Evolutionary conservation across 1,140 invertebrate genomes (phyloP).

Genomic region (Zophobas morio): DNA sequence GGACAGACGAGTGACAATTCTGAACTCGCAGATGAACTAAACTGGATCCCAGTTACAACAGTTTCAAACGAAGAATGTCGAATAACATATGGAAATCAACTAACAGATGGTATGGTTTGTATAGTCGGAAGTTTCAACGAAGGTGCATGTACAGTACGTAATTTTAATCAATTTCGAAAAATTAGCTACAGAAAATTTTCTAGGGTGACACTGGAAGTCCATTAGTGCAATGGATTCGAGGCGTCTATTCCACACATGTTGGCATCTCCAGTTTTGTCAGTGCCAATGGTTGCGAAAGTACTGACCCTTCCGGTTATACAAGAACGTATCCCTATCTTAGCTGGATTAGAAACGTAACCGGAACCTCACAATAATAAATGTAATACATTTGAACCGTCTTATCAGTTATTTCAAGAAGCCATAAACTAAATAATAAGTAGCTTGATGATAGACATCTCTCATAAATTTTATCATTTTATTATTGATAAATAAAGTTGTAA

Average conservation of each 20-base stretch:
- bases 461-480: too few species aligned
- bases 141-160: background rate
- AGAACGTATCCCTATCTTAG: background rate
- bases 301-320: background rate
- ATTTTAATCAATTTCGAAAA: too few species aligned
- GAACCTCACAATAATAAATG: background rate
- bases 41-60: slow-evolving; percentile 5
- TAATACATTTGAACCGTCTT: background rate
- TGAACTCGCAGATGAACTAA: background rate
- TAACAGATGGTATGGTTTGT: slow-evolving; percentile 8
- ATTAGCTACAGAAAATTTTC: too few species aligned
- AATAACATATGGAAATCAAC: slow-evolving; percentile 7
- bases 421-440: too few species aligned
- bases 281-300: background rate
- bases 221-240: background rate
- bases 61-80: slow-evolving; percentile 9
- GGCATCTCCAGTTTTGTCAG: background rate
- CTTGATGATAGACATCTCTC: too few species aligned
- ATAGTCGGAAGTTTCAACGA: slow-evolving; percentile 11
- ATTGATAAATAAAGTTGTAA: too few species aligned
- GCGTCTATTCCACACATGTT: background rate
- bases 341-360: too few species aligned
- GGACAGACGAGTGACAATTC: background rate
- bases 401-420: too few species aligned
- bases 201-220: background rate